Evolutionary conservation across 2,797 vertebrate genomes (phyloP), one percentile per base, ranked within the genome.

Genomic region (Takifugu rubripes): DNA sequence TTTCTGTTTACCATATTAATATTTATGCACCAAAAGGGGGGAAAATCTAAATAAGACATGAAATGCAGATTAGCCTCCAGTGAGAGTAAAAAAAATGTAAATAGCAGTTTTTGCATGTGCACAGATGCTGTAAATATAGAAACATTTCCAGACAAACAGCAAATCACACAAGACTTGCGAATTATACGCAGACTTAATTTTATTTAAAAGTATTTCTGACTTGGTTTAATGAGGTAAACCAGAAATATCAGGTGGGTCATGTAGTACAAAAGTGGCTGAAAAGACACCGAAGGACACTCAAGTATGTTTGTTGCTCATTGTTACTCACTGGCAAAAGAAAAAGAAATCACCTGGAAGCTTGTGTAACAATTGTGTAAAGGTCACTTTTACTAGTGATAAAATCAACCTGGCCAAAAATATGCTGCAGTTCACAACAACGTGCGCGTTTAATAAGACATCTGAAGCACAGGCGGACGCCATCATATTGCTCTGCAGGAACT

Each of bases 51-150:
- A 84, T 70, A 74, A 80, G 69, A 85, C 56, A 75, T 62, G 64
- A 87, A 83, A 86, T 89, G 85, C 82, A 85, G 73, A 88, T 84
- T 70, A 82, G 75, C 64, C 61, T 81, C 72, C 73, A 79, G 66
- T 81, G 74, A 75, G 63, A 61, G 21, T 21, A 33, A 40, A 40
- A 74, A 59, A 86, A 81, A 81, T 88, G 78, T 77, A 85, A 87
- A 88, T 84, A 65, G 25, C 3, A 47, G 72, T 62, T 52, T 78
- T 70, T 73, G 59, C 70, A 70, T 55, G 50, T 27, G 31, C 61
- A 61, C 66, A 66, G 44, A 74, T 46, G 54, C 45, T 60, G 43
- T n/a, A 66, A 56, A 66, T 50, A 59, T 61, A 60, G 25, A 65
- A 45, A 66, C 52, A 10, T 65, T 67, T 44, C 27, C 17, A 68